Evolutionary conservation across 2,113 vertebrate species (phyloP), one percentile per base, ranked within the genome.

Genomic region (Nibea coibor): DNA sequence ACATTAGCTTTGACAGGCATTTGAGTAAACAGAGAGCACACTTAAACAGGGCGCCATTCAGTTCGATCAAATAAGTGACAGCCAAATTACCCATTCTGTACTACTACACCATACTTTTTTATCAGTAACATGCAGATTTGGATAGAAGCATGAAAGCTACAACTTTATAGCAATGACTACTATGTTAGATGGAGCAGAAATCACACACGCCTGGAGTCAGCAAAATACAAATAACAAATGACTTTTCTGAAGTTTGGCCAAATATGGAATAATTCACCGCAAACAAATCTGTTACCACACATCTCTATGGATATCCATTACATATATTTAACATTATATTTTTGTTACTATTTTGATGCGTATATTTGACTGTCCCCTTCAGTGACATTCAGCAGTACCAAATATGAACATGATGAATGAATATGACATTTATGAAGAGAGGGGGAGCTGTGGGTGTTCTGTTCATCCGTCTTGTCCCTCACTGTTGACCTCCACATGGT

Each of bases 21-120:
- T 61, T 75, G 69, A 74, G 64, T 81, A 85, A 85, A 81, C 70
- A 81, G n/a, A 83, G 80, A 86, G 53, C 42, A 42, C 67, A 67
- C 58, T 76, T 71, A 57, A 76, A 89, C 45, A 74, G 72, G 31
- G 54, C 8, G 22, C 0, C 26, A 8, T 71, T 76, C 75, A 51
- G 42, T 87, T 75, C 66, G 65, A 69, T 87, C 73, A 78, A 72
- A 83, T 69, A 74, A 85, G 61, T 57, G 82, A 74, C 80, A 83
- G 82, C 76, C 77, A 78, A 85, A 85, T 48, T 63, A 78, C 78
- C 73, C 28, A 31, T 24, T 79, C 43, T 76, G 57, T 57, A 22
- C 51, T 26, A 31, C 72, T 69, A 72, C 63, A 88, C 45, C 39
- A 14, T 28, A 39, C 24, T 65, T 65, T 61, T 61, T 51, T 43